Evolutionary conservation across 2,888 invertebrate genomes (phyloP).

Genomic region (Aleiodes leptofemur): DNA sequence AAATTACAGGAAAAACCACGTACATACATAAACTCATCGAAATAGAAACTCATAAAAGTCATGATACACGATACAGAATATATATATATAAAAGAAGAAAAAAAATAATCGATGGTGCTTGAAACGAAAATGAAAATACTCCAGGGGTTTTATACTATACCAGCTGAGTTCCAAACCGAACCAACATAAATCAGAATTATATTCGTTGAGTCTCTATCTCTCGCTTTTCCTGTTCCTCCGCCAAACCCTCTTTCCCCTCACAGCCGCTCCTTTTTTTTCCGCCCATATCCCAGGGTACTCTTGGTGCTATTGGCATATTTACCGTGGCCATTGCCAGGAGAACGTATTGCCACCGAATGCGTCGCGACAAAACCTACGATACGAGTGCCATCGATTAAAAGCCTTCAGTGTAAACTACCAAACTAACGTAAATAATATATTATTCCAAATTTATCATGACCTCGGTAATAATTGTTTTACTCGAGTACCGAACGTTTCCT

Average conservation of each 20-base stretch:
- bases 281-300: conserved; percentile 36
- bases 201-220: conserved; percentile 55
- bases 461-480: background rate
- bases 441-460: background rate
- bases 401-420: conserved; percentile 2
- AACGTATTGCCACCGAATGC: conserved; percentile 57
- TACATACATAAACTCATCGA: conserved; percentile 6
- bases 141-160: conserved; percentile 37
- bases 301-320: conserved; percentile 58
- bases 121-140: conserved; percentile 51
- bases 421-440: background rate
- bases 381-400: conserved; percentile 34
- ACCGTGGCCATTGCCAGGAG: conserved; percentile 56
- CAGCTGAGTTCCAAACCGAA: conserved; percentile 33
- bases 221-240: conserved; percentile 52
- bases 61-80: conserved; percentile 9
- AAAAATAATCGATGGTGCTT: conserved; percentile 44
- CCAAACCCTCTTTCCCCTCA: conserved; percentile 43
- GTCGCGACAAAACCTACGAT: conserved; percentile 43
- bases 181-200: conserved; percentile 60
- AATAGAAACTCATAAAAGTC: conserved; percentile 46
- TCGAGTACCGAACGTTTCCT: no score
- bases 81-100: conserved; percentile 6
- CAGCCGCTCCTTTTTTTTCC: conserved; percentile 27
- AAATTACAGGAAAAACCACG: conserved; percentile 10